phyloP scores from a whole-genome alignment of 2,113 vertebrate genomes.

The Abramis brama region DNA sequence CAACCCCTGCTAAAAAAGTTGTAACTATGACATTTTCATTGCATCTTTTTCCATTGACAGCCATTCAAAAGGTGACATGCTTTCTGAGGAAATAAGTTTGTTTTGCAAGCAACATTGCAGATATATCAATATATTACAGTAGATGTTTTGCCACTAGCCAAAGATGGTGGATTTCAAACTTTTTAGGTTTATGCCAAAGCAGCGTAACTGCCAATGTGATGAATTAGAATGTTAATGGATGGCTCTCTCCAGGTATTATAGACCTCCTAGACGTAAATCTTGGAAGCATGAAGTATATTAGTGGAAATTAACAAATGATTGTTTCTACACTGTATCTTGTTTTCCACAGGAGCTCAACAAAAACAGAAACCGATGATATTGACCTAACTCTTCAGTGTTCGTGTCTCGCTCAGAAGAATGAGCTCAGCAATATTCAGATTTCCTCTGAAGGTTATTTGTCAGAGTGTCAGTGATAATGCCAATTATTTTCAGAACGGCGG shows the following conservation, averaged over 20 bases:
- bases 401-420: constrained; percentile 55
- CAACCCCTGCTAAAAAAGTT: not conserved
- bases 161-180: constrained; percentile 16
- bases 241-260: not conserved
- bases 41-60: not conserved
- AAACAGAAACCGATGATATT: constrained; percentile 43
- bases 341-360: constrained; percentile 34
- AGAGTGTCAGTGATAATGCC: constrained; percentile 60
- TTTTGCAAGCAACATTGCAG: not conserved
- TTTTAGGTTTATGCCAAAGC: not conserved
- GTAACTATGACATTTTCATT: not conserved
- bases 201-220: not conserved
- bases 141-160: not conserved
- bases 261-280: not conserved
- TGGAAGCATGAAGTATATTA: constrained; percentile 7
- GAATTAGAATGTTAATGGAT: not conserved
- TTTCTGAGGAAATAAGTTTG: not conserved
- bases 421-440: constrained; percentile 65
- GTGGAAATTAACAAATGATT: not conserved
- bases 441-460: constrained; percentile 63
- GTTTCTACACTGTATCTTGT: not conserved
- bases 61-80: not conserved
- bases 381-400: constrained; percentile 58
- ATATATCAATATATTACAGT: not conserved
- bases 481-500: constrained; percentile 57